These are phyloP conservation scores for Drosophila engyochracea DNA, from an alignment of 2,888 invertebrate genomes.

Conservation along the genomic window DNA sequence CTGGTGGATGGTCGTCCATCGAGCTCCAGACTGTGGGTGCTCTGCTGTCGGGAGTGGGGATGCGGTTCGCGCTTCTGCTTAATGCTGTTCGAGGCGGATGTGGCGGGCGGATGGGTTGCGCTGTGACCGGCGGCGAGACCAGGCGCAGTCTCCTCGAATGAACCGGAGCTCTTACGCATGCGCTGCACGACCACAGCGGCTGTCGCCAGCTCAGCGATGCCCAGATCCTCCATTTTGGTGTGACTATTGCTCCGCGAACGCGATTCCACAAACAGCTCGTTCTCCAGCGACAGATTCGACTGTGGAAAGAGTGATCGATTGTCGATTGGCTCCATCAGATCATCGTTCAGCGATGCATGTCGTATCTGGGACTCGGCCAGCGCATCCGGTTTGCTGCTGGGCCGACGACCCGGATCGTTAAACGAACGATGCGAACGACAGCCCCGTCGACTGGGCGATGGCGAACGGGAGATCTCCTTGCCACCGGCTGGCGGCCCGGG, in stretches of 20 bases:
- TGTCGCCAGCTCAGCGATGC: slow-evolving; percentile 73
- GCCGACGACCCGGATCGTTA: slow-evolving; percentile 83
- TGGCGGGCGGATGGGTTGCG: slow-evolving; percentile 72
- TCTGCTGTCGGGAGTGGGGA: slow-evolving; percentile 83
- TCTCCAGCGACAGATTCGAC: slow-evolving; percentile 84
- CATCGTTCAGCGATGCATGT: slow-evolving; percentile 85
- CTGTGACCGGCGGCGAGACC: slow-evolving; percentile 62
- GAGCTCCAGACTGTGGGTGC: slow-evolving; percentile 85
- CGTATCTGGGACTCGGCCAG: slow-evolving; percentile 83
- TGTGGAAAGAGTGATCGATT: slow-evolving; percentile 77
- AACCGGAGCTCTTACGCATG: slow-evolving; percentile 81
- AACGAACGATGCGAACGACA: slow-evolving; percentile 85
- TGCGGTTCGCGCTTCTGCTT: slow-evolving; percentile 82
- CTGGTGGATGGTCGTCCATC: slow-evolving; percentile 83
- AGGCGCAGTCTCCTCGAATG: slow-evolving; percentile 80
- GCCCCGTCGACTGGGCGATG: slow-evolving; percentile 84
- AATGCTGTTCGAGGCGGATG: slow-evolving; percentile 77
- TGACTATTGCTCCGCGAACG: slow-evolving; percentile 85
- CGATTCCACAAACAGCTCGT: slow-evolving; percentile 84
- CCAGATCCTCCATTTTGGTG: slow-evolving; percentile 84
- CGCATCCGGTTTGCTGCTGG: slow-evolving; percentile 83
- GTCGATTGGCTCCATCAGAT: slow-evolving; percentile 81
- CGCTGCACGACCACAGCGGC: slow-evolving; percentile 70
- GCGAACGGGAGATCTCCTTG: slow-evolving; percentile 84
- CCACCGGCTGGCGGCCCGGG: slow-evolving; percentile 77